Base-by-base conservation (phyloP, 2,888 invertebrate species). In the Oxystoma pomonae region DNA sequence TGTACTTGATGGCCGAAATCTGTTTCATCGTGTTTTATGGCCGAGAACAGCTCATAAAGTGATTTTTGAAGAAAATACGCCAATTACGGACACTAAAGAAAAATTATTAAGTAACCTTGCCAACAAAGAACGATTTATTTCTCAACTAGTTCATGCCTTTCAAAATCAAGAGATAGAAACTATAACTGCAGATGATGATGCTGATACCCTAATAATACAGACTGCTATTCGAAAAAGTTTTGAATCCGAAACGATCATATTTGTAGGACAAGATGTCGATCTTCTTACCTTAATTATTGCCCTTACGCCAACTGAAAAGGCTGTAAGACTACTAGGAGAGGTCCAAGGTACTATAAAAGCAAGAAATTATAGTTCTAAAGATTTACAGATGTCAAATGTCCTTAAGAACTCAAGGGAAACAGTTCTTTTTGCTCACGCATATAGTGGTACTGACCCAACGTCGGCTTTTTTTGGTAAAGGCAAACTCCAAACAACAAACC, bases 101-200 rank as follows among this genome's bases (percentile, higher is more conserved):
- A 55, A 20, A 16, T 60, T 60, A n/a, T 55, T 60, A 60, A 60
- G 60, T 55, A 60, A 60, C 55, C 7, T 60, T 55, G 60, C 55
- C 55, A 60, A 60, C 60, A 60, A 55, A 22, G 55, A 53, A 20
- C 60, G 60, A 12, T 60, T 60, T 55, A 55, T 55, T 60, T 60
- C 60, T 53, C 60, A 60, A 60, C 55, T 55, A 17, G 53, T 60
- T 16, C 55, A 60, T 16, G 22, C 21, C 17, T 22, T 53, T 9
- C 53, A 60, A 20, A n/a, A 16, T 60, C 55, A 62, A 12, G 53
- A 62, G 57, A 62, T 58, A 22, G 55, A 62, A 53, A 58, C 58
- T 7, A 20, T 62, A 22, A 62, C 62, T 62, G 62, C 62, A 58
- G 19, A 58, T 52, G 58, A 61, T 57, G 58, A 57, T 52, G 55